These are phyloP conservation scores for Calephelis virginiensis DNA, from an alignment of 1,140 invertebrate species.

Conservation along the genomic window DNA sequence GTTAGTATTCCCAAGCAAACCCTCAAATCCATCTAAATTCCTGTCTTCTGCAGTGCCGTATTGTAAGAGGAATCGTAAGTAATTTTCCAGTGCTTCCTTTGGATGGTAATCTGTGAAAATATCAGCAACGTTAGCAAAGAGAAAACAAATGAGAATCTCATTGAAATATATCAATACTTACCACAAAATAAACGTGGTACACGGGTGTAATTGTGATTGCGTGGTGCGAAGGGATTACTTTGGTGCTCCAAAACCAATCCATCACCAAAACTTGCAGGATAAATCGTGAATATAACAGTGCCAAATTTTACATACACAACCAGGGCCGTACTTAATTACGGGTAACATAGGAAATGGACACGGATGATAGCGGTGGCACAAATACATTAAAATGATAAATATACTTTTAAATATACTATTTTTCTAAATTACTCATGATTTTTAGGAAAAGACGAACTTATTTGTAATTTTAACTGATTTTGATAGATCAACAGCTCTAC, in stretches of 20 bases:
- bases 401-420: neutral
- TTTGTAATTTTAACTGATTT: neutral
- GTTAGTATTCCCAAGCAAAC: constrained; percentile 44
- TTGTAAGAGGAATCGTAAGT: constrained; percentile 50
- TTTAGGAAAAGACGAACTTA: too few species aligned
- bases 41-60: constrained; percentile 50
- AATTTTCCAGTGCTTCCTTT: constrained; percentile 54
- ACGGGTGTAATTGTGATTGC: constrained; percentile 33
- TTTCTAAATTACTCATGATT: too few species aligned
- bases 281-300: constrained; percentile 5
- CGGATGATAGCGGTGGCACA: neutral
- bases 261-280: constrained; percentile 9
- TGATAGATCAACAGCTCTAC: neutral
- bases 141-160: neutral
- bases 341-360: neutral
- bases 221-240: constrained; percentile 39
- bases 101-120: constrained; percentile 60
- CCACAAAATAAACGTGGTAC: constrained; percentile 32
- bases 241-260: constrained; percentile 8
- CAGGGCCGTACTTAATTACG: constrained; percentile 5
- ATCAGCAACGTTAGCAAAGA: neutral
- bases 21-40: constrained; percentile 48
- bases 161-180: constrained; percentile 23
- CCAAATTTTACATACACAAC: neutral
- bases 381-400: neutral